Conservation (phyloP, 1,140 invertebrate genomes). For the Sweltsa coloradensis region DNA sequence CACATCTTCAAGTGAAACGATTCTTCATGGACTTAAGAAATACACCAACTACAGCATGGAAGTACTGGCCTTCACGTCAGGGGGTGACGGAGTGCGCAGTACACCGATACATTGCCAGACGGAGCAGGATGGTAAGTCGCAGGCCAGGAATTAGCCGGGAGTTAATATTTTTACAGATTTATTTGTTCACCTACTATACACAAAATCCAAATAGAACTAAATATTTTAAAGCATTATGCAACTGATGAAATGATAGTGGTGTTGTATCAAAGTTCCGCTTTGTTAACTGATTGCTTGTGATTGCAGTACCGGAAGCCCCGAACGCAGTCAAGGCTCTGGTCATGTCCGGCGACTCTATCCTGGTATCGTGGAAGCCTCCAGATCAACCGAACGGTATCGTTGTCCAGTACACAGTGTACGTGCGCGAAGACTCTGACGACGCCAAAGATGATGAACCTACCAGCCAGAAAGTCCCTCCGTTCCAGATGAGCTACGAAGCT, state of each 20-base stretch:
- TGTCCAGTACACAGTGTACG: conserved; percentile 87
- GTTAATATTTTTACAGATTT: too few species aligned
- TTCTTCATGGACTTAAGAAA: conserved; percentile 82
- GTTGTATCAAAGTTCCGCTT: neutral
- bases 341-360: conserved; percentile 79
- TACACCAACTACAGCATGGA: conserved; percentile 96
- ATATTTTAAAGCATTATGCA: too few species aligned
- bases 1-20: conserved; percentile 81
- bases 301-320: conserved; percentile 79
- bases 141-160: too few species aligned
- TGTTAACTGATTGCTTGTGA: neutral
- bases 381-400: conserved; percentile 85
- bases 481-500: conserved; percentile 67
- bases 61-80: conserved; percentile 85
- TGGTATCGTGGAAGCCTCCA: conserved; percentile 88
- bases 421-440: conserved; percentile 58
- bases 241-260: neutral
- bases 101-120: conserved; percentile 85
- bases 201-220: too few species aligned
- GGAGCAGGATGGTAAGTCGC: conserved; percentile 80
- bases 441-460: conserved; percentile 39
- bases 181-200: too few species aligned
- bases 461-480: conserved; percentile 50
- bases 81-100: conserved; percentile 88
- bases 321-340: conserved; percentile 84